Base-by-base conservation (phyloP, 2,113 vertebrate species). In the Mobula birostris region DNA sequence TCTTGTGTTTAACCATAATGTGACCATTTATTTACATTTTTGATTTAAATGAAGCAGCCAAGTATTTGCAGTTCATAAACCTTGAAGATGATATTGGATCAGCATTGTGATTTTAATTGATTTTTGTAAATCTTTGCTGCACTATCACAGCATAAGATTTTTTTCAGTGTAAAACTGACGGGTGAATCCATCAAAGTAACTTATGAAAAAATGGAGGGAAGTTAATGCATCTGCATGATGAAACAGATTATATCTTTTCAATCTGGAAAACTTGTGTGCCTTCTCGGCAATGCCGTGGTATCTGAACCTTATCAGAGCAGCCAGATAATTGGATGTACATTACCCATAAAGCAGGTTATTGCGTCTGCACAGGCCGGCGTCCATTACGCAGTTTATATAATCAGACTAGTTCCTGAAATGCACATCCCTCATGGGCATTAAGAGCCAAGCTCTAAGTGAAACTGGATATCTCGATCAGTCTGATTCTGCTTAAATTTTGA, bases 21-120 rank as follows among this genome's bases (percentile, higher is more conserved):
- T 96, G 95, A 96, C 96, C 96, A 95, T 96, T 96, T 96, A 96
- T 96, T 95, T 95, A 80, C 94, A 95, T 94, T 95, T 95, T 94
- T 94, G 96, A 95, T 96, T 96, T 96, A 97, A 97, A 95, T 96
- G 95, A 70, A 92, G 95, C 96, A 95, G 95, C 94, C 95, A 95
- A 95, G 94, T 95, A 96, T 96, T 97, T 97, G 95, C 96, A 96
- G 96, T 96, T 96, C 95, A 94, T 96, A 97, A 95, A 95, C 90
- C 96, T 96, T 24, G 70, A 40, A 92, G 19, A 70, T 68, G 7
- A 92, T 3, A 63, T 40, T 70, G 32, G 36, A 32, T 36, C n/a
- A n/a, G 66, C 68, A 68, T 15, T 32, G 32, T 92, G 3, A 48
- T 48, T 48, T 48, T 48, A 48, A 48, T 48, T 48, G 48, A 48